Percentiles rank a stretch among this genome's conserved stretches.
phyloP scores from a whole-genome alignment of 1,140 invertebrate genomes.

The Mamestra configurata region DNA sequence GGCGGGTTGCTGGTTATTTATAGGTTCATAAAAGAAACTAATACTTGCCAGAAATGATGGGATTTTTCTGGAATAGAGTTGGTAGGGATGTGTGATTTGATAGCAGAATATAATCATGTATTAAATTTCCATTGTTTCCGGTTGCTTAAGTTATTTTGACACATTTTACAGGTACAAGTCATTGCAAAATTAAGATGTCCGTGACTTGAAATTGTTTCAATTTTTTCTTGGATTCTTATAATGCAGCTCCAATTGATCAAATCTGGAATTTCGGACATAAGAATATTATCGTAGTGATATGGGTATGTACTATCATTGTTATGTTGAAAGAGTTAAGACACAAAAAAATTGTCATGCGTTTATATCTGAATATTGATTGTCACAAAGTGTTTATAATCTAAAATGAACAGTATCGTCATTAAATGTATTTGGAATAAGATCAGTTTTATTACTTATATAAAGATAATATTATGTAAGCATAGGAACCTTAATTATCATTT shows the following conservation, averaged over 20 bases:
- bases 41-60: background rate
- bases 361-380: slow-evolving; percentile 49
- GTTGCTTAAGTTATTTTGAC: too few species aligned
- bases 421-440: slow-evolving; percentile 39
- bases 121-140: background rate
- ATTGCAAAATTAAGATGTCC: background rate
- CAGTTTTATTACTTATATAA: slow-evolving; percentile 48
- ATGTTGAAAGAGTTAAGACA: slow-evolving; percentile 35
- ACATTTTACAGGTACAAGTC: background rate
- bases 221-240: background rate
- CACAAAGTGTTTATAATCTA: slow-evolving; percentile 51
- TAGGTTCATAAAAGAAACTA: background rate
- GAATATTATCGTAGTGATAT: background rate
- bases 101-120: background rate
- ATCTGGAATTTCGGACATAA: slow-evolving; percentile 22
- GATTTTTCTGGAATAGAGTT: background rate
- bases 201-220: slow-evolving; percentile 6
- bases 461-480: slow-evolving; percentile 60
- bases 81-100: background rate
- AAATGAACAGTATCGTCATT: slow-evolving; percentile 44
- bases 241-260: background rate
- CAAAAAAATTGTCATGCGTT: slow-evolving; percentile 37
- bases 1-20: too few species aligned
- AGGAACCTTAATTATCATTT: slow-evolving; percentile 86
- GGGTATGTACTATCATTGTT: slow-evolving; percentile 5